phyloP scores from a whole-genome alignment of 2,888 invertebrate species.

The Oscheius sp. region DNA sequence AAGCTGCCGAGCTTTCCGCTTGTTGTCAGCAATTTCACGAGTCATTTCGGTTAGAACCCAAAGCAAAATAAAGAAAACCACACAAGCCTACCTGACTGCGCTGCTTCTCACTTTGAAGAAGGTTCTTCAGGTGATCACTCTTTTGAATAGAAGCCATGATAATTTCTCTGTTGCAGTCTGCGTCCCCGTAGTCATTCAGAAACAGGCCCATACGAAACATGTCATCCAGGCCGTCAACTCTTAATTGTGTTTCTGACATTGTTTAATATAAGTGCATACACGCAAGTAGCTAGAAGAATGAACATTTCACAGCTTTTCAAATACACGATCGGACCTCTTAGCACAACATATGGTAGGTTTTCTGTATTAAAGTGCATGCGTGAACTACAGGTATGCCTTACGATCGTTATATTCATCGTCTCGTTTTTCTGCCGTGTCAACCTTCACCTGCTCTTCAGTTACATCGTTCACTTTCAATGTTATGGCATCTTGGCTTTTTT shows the following conservation, averaged over 20 bases:
- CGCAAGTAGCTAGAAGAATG: slow-evolving; percentile 62
- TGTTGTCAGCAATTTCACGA: slow-evolving; percentile 93
- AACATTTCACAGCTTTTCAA: slow-evolving; percentile 58
- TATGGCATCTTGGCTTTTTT: slow-evolving; percentile 79
- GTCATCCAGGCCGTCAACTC: slow-evolving; percentile 89
- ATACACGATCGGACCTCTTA: slow-evolving; percentile 61
- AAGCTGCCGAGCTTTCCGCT: slow-evolving; percentile 92
- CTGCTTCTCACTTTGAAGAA: slow-evolving; percentile 93
- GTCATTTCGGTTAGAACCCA: slow-evolving; percentile 95
- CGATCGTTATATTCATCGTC: neutral
- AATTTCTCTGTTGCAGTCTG: slow-evolving; percentile 92
- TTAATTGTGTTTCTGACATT: slow-evolving; percentile 51
- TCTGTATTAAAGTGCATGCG: slow-evolving; percentile 37
- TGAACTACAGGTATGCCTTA: neutral
- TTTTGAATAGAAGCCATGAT: slow-evolving; percentile 92
- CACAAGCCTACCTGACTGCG: slow-evolving; percentile 77
- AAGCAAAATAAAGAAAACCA: neutral
- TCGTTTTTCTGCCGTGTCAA: slow-evolving; percentile 26
- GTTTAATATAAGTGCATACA: slow-evolving; percentile 38
- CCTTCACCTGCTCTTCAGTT: slow-evolving; percentile 78
- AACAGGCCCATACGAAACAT: slow-evolving; percentile 92
- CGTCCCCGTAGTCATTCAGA: slow-evolving; percentile 98
- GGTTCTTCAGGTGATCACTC: slow-evolving; percentile 92
- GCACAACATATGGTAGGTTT: slow-evolving; percentile 49
- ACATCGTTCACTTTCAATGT: slow-evolving; percentile 80